Evolutionary conservation across 2,797 vertebrate genomes (phyloP).

Genomic region (Muscicapa striata): DNA sequence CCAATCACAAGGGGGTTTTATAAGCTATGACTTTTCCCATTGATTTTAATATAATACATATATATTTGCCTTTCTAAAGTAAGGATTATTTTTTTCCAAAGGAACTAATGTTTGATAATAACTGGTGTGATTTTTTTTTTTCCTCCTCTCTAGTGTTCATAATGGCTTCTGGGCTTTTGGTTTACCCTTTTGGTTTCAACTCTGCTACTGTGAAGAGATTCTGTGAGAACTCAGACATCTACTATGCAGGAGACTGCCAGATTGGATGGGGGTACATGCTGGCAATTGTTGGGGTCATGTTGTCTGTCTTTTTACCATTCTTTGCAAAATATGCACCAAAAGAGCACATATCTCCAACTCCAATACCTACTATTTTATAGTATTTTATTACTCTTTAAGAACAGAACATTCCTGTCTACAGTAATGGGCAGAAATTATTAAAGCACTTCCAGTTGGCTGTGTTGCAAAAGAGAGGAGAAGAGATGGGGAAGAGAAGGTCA

Average conservation of each 20-base stretch:
- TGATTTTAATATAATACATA: neutral
- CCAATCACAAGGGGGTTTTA: neutral
- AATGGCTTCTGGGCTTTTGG: slow-evolving; percentile 92
- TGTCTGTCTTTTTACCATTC: slow-evolving; percentile 94
- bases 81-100: neutral
- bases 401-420: slow-evolving; percentile 58
- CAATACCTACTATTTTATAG: slow-evolving; percentile 94
- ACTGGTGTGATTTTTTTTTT: neutral
- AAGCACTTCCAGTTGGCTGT: slow-evolving; percentile 68
- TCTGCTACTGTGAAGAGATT: slow-evolving; percentile 89
- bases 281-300: slow-evolving; percentile 93
- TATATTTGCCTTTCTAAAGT: neutral
- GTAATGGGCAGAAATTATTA: slow-evolving; percentile 49
- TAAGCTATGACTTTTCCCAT: neutral
- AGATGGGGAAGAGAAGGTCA: slow-evolving; percentile 44
- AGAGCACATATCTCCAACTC: slow-evolving; percentile 92
- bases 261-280: slow-evolving; percentile 97
- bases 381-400: slow-evolving; percentile 59
- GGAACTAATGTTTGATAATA: neutral
- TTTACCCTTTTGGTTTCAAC: slow-evolving; percentile 92
- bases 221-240: slow-evolving; percentile 90
- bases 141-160: slow-evolving; percentile 86
- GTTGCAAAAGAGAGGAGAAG: slow-evolving; percentile 38
- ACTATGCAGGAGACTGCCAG: slow-evolving; percentile 91
- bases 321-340: slow-evolving; percentile 96